Percentiles rank a stretch among this genome's conserved stretches.
Conservation (phyloP, 2,888 invertebrate genomes). For the Polietes domitor region DNA sequence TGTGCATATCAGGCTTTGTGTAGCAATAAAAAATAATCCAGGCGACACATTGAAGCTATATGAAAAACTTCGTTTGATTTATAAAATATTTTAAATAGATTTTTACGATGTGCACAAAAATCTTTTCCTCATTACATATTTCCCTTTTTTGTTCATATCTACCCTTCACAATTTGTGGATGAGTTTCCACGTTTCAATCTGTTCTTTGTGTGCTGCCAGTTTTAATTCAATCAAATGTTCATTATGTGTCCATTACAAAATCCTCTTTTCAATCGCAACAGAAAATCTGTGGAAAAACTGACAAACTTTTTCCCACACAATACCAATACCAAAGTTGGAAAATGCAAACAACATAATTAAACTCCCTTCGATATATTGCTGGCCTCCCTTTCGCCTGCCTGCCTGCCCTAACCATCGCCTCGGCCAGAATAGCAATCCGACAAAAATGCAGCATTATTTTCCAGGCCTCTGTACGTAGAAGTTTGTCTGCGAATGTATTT, state of each 20-base stretch:
- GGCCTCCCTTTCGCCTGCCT: background rate
- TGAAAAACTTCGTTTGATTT: no score
- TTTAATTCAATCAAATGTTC: constrained; percentile 20
- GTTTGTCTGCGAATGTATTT: constrained; percentile 38
- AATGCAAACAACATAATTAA: constrained; percentile 1
- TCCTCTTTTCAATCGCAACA: constrained; percentile 37
- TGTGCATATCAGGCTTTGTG: no score
- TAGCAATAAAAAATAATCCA: no score
- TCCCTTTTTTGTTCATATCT: no score
- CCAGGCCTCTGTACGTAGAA: background rate
- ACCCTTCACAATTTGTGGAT: background rate
- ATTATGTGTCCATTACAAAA: constrained; percentile 30
- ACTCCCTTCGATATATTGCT: background rate
- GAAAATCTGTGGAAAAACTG: background rate
- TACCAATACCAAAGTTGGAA: no score
- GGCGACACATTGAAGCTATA: no score
- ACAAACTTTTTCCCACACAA: background rate
- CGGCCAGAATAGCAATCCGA: background rate
- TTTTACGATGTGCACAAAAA: no score
- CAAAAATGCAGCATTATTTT: background rate
- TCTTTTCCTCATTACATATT: no score
- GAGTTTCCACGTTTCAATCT: constrained; percentile 3
- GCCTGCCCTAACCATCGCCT: background rate
- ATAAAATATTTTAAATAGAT: no score
- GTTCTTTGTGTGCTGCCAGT: background rate